A percentile compares a stretch with the other conserved stretches of the same genome.
Conservation (phyloP, 2,888 invertebrate genomes). For the Suillia variegata region DNA sequence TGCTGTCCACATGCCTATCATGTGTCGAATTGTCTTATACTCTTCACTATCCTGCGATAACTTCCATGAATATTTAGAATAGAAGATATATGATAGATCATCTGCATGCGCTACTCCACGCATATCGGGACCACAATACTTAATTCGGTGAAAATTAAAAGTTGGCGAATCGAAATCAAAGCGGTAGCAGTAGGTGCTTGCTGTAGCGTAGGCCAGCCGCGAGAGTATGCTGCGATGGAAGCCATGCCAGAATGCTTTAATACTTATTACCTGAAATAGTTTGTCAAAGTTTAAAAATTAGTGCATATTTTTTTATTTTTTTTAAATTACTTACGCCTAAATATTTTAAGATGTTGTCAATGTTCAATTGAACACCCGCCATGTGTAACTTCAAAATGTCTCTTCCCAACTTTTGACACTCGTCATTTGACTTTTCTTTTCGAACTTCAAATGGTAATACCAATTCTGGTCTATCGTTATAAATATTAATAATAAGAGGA, state of each 20-base stretch:
- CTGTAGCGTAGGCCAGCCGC: constrained; percentile 38
- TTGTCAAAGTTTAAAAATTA: neutral
- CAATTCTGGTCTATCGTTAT: constrained; percentile 18
- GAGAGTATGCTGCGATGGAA: constrained; percentile 43
- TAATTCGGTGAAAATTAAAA: constrained; percentile 45
- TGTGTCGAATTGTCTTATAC: constrained; percentile 45
- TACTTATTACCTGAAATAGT: constrained; percentile 44
- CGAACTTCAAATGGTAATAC: constrained; percentile 6
- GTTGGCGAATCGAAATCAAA: constrained; percentile 52
- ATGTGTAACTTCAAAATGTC: constrained; percentile 17
- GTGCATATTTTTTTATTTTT: too few relatives aligned
- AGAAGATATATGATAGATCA: constrained; percentile 50
- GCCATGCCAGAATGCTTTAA: constrained; percentile 53
- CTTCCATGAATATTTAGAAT: constrained; percentile 34
- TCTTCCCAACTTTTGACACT: constrained; percentile 3
- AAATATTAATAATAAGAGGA: constrained; percentile 30
- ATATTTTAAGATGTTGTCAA: constrained; percentile 38
- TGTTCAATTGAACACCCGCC: constrained; percentile 10
- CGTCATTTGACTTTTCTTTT: neutral
- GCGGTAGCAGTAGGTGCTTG: constrained; percentile 50
- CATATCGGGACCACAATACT: constrained; percentile 43
- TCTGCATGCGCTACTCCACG: constrained; percentile 52
- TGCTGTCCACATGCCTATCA: constrained; percentile 48
- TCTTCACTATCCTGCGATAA: constrained; percentile 38
- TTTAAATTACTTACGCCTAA: constrained; percentile 32